Conservation (phyloP, 1,140 invertebrate genomes). For the Platyura marginata region DNA sequence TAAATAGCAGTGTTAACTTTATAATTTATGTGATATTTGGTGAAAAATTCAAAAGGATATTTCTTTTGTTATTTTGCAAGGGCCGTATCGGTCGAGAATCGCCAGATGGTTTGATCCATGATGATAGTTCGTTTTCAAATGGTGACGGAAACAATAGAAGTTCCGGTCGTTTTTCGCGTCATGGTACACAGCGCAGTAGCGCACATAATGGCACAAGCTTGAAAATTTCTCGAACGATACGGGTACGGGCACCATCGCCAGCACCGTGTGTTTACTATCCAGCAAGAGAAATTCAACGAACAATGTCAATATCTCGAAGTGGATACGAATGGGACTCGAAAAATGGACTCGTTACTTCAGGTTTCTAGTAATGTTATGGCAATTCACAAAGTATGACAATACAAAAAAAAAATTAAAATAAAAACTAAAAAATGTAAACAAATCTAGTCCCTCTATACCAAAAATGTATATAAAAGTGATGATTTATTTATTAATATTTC, state of each 20-base stretch:
- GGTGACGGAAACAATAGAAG: constrained; percentile 37
- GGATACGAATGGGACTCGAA: constrained; percentile 2
- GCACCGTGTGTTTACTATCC: constrained; percentile 51
- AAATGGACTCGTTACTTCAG: constrained; percentile 1
- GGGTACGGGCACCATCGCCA: constrained; percentile 29
- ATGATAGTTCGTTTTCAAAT: constrained; percentile 63
- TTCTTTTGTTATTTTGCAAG: constrained; percentile 71
- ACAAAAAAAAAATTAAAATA: too few species aligned
- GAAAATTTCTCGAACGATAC: constrained; percentile 18
- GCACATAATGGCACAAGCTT: constrained; percentile 13
- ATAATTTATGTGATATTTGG: constrained; percentile 95
- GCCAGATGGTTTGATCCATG: constrained; percentile 50
- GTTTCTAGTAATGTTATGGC: constrained; percentile 2
- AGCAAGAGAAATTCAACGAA: constrained; percentile 14
- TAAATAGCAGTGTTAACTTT: constrained; percentile 95
- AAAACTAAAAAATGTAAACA: too few species aligned
- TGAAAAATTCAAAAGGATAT: constrained; percentile 84
- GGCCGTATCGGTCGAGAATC: constrained; percentile 37
- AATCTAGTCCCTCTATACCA: too few species aligned
- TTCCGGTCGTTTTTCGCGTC: constrained; percentile 43
- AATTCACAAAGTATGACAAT: too few species aligned
- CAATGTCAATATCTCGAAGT: not conserved
- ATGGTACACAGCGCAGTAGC: constrained; percentile 31
- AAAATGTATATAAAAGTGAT: too few species aligned
- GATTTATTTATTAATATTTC: too few species aligned